Percentiles rank a stretch among this genome's conserved stretches.
Evolutionary conservation across 2,888 invertebrate species (phyloP).

Genomic region (Dasypolia templi): DNA sequence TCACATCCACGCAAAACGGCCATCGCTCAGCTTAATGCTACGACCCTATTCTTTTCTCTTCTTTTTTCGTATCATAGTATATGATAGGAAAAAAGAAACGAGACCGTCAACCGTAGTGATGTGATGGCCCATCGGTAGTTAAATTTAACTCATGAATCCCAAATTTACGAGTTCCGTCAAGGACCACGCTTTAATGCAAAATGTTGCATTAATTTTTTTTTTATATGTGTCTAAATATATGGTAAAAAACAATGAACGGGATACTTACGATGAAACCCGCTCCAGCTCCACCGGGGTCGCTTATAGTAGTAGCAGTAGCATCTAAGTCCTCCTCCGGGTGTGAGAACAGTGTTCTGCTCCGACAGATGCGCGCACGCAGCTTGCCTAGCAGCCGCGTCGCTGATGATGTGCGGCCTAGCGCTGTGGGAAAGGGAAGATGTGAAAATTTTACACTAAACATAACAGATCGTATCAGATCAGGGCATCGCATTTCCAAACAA

Average conservation of each 20-base stretch:
- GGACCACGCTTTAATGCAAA: not conserved
- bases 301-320: not conserved
- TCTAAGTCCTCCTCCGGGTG: conserved; percentile 79
- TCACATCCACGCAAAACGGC: too few relatives aligned
- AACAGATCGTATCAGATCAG: not conserved
- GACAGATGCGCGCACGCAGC: conserved; percentile 80
- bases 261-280: not conserved
- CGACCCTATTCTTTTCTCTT: too few relatives aligned
- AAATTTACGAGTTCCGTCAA: too few relatives aligned
- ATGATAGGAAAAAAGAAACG: too few relatives aligned
- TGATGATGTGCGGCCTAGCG: conserved; percentile 76
- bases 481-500: not conserved
- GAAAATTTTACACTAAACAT: not conserved
- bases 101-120: too few relatives aligned
- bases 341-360: conserved; percentile 78
- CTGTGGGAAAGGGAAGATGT: conserved; percentile 54
- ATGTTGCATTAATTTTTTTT: not conserved
- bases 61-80: too few relatives aligned
- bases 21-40: too few relatives aligned
- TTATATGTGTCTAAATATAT: too few relatives aligned
- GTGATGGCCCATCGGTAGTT: too few relatives aligned
- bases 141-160: too few relatives aligned
- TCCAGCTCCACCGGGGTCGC: not conserved
- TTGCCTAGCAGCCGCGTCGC: conserved; percentile 83
- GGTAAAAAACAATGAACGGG: not conserved